Evolutionary conservation across 2,113 vertebrate species (phyloP), one percentile per base, ranked within the genome.

Genomic region (Crocuta crocuta): DNA sequence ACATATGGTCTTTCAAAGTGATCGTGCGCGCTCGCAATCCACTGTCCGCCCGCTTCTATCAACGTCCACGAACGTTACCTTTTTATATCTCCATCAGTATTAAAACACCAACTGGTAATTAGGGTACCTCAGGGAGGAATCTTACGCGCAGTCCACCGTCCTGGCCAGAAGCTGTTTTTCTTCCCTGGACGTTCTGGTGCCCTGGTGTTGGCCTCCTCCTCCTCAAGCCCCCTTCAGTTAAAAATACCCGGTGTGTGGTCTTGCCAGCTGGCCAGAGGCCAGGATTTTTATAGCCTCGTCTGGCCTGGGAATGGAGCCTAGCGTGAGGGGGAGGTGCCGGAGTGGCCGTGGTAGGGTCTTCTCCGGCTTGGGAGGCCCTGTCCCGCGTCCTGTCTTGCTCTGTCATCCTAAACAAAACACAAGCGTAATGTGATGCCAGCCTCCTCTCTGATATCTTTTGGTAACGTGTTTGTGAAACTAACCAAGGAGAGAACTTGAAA

Each of bases 191-290:
- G 1, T 82, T 71, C 58, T 35, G 87, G 95, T 96, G 91, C 83
- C 23, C 86, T 74, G 73, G 58, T 87, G 68, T 48, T 93, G 95
- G 82, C 91, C 89, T 94, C 95, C 66, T 95, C 95, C 66, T 88
- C 58, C 70, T 87, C 50, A 91, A 91, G 92, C 87, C 94, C 89
- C 91, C 87, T 93, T 33, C 55, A 91, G 95, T 96, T 97, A 98
- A 97, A 97, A 98, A 97, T 98, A 97, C 94, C 86, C 74, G 11
- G 88, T 96, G 95, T 97, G 97, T 97, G 97, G 96, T 93, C 97
- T 48, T 93, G 97, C 98, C 98, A 97, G 82, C 93, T 97, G 98
- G 97, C 96, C 24, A 0, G 10, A 48, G 63, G 97, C 98, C 98
- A 98, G 88, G 96, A 86, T 97, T 97, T 98, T 98, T 97, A 97